A percentile compares a stretch with the other conserved stretches of the same genome.
Evolutionary conservation across 1,140 invertebrate species (phyloP).

Genomic region (Helicoverpa armigera): DNA sequence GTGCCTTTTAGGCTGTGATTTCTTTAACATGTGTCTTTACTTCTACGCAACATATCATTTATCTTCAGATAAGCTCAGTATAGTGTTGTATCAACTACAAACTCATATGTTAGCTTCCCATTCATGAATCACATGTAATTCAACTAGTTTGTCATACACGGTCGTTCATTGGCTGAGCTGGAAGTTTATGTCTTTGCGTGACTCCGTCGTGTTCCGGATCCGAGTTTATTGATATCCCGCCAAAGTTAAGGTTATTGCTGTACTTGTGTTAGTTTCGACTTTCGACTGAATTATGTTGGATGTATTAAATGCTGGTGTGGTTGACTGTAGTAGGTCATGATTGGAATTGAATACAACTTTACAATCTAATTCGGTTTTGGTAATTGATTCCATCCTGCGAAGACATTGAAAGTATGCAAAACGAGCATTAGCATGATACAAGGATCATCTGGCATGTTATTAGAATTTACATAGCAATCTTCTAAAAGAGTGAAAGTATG

Average conservation of each 20-base stretch:
- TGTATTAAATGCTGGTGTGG: background rate
- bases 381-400: too few relatives aligned
- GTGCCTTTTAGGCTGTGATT: too few relatives aligned
- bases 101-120: background rate
- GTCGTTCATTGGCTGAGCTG: background rate
- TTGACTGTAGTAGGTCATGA: background rate
- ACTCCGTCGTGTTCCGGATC: slow-evolving; percentile 9
- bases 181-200: slow-evolving; percentile 25
- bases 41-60: too few relatives aligned
- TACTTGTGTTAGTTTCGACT: background rate
- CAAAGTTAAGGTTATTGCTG: slow-evolving; percentile 24
- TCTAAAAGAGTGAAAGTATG: too few relatives aligned
- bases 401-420: background rate
- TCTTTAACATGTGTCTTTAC: too few relatives aligned
- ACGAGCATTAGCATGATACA: too few relatives aligned
- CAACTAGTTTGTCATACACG: background rate
- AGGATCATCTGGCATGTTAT: too few relatives aligned
- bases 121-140: background rate
- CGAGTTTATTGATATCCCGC: slow-evolving; percentile 20
- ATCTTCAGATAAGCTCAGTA: too few relatives aligned
- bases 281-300: background rate
- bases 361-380: too few relatives aligned
- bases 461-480: too few relatives aligned
- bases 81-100: too few relatives aligned
- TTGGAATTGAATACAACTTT: too few relatives aligned